Conservation (phyloP, 2,797 vertebrate genomes). For the Phalloptychus januarius region DNA sequence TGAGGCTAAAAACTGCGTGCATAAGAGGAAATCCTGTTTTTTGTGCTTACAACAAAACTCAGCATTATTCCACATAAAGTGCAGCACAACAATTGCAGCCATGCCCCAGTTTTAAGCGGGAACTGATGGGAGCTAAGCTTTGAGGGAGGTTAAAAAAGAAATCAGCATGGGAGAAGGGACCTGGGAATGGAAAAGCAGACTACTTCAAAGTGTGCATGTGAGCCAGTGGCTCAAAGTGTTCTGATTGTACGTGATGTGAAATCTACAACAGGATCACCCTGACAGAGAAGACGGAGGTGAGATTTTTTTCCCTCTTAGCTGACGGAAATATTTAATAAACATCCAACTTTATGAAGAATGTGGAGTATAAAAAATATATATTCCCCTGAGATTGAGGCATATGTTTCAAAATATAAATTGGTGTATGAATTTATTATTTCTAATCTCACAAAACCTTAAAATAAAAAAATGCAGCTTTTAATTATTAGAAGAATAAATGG, state of each 20-base stretch:
- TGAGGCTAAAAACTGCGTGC: slow-evolving; percentile 23
- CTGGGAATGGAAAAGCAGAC: slow-evolving; percentile 57
- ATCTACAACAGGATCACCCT: slow-evolving; percentile 67
- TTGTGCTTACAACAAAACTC: slow-evolving; percentile 50
- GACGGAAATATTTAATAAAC: slow-evolving; percentile 57
- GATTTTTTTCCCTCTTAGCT: slow-evolving; percentile 46
- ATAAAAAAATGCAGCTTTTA: neutral
- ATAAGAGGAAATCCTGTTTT: slow-evolving; percentile 35
- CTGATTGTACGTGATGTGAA: slow-evolving; percentile 67
- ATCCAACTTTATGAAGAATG: slow-evolving; percentile 46
- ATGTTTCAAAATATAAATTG: neutral
- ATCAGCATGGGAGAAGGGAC: slow-evolving; percentile 60
- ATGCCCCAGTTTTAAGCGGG: slow-evolving; percentile 57
- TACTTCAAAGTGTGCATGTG: slow-evolving; percentile 68
- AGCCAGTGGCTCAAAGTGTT: slow-evolving; percentile 69
- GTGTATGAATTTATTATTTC: neutral
- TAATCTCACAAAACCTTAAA: neutral
- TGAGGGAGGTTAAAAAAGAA: slow-evolving; percentile 54
- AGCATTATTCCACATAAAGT: slow-evolving; percentile 39
- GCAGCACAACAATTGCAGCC: slow-evolving; percentile 53
- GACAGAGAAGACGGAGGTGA: slow-evolving; percentile 62
- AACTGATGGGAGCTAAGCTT: slow-evolving; percentile 58
- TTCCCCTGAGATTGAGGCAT: slow-evolving; percentile 2
- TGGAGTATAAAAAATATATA: neutral
- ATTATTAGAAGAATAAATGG: neutral